Base-by-base conservation (phyloP, 2,888 invertebrate species). In the Orthosia cruda region DNA sequence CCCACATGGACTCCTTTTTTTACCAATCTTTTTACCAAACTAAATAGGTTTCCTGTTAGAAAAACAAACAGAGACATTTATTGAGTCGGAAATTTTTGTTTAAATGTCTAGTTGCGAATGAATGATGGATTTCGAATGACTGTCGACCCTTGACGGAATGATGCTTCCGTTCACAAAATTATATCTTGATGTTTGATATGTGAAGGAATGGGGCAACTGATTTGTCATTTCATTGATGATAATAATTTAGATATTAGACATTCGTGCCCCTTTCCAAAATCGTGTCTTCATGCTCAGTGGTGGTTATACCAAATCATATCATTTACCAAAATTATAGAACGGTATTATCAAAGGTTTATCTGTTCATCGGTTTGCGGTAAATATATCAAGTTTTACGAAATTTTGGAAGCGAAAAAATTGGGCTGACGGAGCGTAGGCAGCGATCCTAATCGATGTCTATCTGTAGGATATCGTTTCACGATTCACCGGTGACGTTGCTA, bases 21-120 rank as follows among this genome's bases (percentile, higher is more conserved):
- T 95, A 94, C 90, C 79, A 89, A 91, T 91, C 92, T 93, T 94
- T 95, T 94, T 94, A 94, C 90, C 88, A 92, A 93, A 93, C 94
- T 92, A 94, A 94, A 95, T 96, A 96, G 90, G 92, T 96, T 96
- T 96, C 96, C 96, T 95, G 96, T 94, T 95, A 95, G 93, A 96
- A 96, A 96, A 96, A 96, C 96, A 95, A 96, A 96, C 93, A 95
- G 86, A 92, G 90, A 92, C 93, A 92, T 95, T 96, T 96, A 96
- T 96, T 94, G 95, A 95, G 93, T 95, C 91, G 90, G 89, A 94
- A 92, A 95, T 94, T 92, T 93, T 89, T 88, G 91, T 94, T 94
- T 91, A 89, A 91, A 93, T 91, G 92, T 92, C 95, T 96, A 88
- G 93, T 96, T 96, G 91, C 90, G 92, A 92, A 93, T 96, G 96